A percentile compares a stretch with the other conserved stretches of the same genome.
phyloP scores from a whole-genome alignment of 2,113 vertebrate genomes.

The Vulpes ferrilata region DNA sequence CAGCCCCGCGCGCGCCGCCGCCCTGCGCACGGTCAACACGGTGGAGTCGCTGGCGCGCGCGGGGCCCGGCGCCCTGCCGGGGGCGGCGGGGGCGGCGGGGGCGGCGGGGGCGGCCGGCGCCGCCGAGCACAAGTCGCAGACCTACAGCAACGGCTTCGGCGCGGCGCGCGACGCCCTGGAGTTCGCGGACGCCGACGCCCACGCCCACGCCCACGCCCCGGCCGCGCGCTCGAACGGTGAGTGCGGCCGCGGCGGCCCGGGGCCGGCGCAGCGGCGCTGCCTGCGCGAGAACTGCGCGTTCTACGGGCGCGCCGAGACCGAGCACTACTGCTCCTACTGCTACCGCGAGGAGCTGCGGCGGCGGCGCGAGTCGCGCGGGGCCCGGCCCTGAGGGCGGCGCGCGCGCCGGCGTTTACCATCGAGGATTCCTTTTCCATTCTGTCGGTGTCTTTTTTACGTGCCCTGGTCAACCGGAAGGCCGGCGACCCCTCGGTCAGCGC shows the following conservation, averaged over 20 bases:
- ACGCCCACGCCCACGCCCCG: conserved; percentile 94
- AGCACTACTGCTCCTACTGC: conserved; percentile 98
- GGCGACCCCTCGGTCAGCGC: conserved; percentile 89
- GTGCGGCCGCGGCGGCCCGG: conserved; percentile 91
- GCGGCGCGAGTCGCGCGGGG: conserved; percentile 93
- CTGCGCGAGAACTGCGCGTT: conserved; percentile 98
- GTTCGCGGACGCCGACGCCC: conserved; percentile 94
- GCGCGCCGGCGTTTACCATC: not conserved
- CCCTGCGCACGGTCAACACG: conserved; percentile 93
- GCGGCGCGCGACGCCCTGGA: conserved; percentile 95
- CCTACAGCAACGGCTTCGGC: conserved; percentile 95
- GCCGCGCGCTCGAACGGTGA: conserved; percentile 93
- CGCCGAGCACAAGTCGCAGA: conserved; percentile 96
- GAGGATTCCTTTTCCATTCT: conserved; percentile 84
- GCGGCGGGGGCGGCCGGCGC: conserved; percentile 59
- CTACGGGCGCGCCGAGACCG: conserved; percentile 97
- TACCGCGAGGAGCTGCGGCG: conserved; percentile 97
- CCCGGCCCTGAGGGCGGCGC: conserved; percentile 88
- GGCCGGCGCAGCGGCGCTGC: conserved; percentile 95
- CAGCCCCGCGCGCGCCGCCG: conserved; percentile 94
- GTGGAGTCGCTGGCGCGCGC: conserved; percentile 92
- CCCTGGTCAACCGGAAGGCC: conserved; percentile 87
- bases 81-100: not conserved
- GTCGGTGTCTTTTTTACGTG: conserved; percentile 88
- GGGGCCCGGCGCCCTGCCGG: conserved; percentile 83